phyloP scores from a whole-genome alignment of 2,888 invertebrate species.

The Agrilus biguttatus region DNA sequence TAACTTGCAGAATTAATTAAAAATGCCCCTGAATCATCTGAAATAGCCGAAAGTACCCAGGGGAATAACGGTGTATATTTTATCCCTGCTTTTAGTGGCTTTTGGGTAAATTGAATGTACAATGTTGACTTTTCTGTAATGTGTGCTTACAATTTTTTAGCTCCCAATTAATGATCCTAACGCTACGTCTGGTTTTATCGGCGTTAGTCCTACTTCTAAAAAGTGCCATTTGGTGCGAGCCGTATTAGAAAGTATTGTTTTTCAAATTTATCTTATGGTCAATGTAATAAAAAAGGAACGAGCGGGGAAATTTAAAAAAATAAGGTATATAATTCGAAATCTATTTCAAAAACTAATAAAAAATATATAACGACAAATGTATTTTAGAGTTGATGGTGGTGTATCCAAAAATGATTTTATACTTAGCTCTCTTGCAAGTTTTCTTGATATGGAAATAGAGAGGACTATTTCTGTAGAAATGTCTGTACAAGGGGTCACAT shows the following conservation, averaged over 20 bases:
- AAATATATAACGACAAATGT: not conserved
- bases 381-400: constrained; percentile 81
- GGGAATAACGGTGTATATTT: constrained; percentile 71
- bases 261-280: constrained; percentile 65
- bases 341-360: not conserved
- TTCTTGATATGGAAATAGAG: constrained; percentile 62
- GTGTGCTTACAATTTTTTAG: constrained; percentile 31
- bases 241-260: constrained; percentile 73
- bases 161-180: constrained; percentile 78
- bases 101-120: constrained; percentile 44
- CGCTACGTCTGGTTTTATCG: constrained; percentile 75
- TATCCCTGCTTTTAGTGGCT: constrained; percentile 78
- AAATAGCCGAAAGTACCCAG: constrained; percentile 50
- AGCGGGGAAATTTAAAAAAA: constrained; percentile 10
- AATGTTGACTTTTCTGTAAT: not conserved
- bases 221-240: constrained; percentile 71
- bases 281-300: constrained; percentile 53
- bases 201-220: constrained; percentile 55
- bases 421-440: constrained; percentile 73
- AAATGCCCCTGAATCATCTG: constrained; percentile 48
- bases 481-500: constrained; percentile 75
- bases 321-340: constrained; percentile 12
- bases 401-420: constrained; percentile 90
- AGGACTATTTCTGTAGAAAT: constrained; percentile 61
- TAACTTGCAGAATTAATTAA: constrained; percentile 45